A percentile compares a stretch with the other conserved stretches of the same genome.
phyloP scores from a whole-genome alignment of 2,113 vertebrate species.

The Gobiocypris rarus region DNA sequence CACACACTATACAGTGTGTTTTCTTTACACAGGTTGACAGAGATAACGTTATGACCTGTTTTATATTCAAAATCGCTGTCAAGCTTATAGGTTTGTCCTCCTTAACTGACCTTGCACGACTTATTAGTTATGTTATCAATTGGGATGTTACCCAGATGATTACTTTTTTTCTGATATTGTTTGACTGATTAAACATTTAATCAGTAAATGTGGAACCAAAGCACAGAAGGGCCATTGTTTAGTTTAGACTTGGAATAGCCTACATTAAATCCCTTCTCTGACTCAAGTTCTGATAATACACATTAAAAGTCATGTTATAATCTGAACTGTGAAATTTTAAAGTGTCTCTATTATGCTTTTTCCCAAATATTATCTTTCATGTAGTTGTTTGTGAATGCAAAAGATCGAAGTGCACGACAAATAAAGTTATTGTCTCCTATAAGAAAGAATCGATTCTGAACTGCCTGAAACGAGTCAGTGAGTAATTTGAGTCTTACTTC shows the following conservation, averaged over 20 bases:
- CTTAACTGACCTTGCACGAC: not conserved
- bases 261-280: not conserved
- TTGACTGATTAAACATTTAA: not conserved
- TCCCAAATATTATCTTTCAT: too few relatives aligned
- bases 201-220: not conserved
- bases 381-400: too few relatives aligned
- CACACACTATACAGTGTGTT: constrained; percentile 28
- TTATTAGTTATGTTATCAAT: constrained; percentile 6
- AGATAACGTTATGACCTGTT: not conserved
- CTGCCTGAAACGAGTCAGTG: too few relatives aligned
- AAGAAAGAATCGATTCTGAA: too few relatives aligned
- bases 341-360: too few relatives aligned
- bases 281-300: not conserved
- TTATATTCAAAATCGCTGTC: not conserved
- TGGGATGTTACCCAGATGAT: constrained; percentile 16
- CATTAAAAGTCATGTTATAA: not conserved
- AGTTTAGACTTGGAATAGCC: not conserved
- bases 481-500: too few relatives aligned
- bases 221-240: not conserved
- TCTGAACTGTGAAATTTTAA: not conserved
- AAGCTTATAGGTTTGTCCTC: not conserved
- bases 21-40: constrained; percentile 11
- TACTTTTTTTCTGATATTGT: not conserved
- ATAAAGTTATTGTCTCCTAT: too few relatives aligned
- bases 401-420: too few relatives aligned